A percentile compares a stretch with the other conserved stretches of the same genome.
Evolutionary conservation across 2,797 vertebrate genomes (phyloP).

Genomic region (Sylvia borin): DNA sequence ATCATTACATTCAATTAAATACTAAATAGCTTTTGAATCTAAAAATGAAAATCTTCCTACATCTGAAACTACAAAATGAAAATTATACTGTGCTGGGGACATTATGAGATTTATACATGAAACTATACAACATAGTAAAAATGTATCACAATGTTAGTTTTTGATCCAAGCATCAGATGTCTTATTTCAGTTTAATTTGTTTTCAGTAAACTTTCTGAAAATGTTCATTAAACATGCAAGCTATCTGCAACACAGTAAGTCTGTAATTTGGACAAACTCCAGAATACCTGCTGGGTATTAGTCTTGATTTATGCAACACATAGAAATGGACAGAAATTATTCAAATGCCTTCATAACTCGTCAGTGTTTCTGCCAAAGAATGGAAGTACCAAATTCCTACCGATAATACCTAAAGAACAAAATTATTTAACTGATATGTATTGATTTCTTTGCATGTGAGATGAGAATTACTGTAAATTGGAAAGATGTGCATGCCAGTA

Average conservation of each 20-base stretch:
- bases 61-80: neutral
- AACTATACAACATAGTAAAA: neutral
- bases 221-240: neutral
- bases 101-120: neutral
- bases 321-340: neutral
- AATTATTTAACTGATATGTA: neutral
- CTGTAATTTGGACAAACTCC: neutral
- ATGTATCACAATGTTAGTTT: neutral
- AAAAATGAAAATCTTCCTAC: neutral
- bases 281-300: neutral
- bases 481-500: neutral
- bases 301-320: neutral
- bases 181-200: neutral
- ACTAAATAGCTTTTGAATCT: neutral
- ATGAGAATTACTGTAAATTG: neutral
- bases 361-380: neutral
- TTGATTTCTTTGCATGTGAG: neutral
- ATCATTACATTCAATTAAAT: neutral
- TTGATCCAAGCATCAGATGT: neutral
- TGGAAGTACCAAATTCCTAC: neutral
- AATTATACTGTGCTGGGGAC: neutral
- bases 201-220: neutral
- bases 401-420: neutral
- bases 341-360: neutral
- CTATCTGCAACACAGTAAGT: neutral